Conservation (phyloP, 2,113 vertebrate genomes). For the Chloropsis cyanopogon region DNA sequence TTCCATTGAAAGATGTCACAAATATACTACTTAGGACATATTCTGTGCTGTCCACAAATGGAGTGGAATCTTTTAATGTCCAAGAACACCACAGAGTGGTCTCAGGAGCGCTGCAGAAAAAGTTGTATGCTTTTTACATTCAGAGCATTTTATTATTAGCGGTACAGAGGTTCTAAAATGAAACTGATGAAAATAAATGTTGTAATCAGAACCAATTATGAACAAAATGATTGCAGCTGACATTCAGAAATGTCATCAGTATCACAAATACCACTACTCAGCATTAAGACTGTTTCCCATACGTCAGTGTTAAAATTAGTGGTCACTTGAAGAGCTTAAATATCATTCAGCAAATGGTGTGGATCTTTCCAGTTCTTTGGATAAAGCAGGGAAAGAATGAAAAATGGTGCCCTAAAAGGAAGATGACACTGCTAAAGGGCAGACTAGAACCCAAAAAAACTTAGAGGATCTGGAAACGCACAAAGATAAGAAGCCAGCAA, state of each 20-base stretch:
- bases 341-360: neutral
- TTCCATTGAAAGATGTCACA: slow-evolving; percentile 54
- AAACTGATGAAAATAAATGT: slow-evolving; percentile 31
- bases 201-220: neutral
- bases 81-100: neutral
- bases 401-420: neutral
- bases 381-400: neutral
- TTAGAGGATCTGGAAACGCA: neutral
- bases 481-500: neutral
- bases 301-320: slow-evolving; percentile 17
- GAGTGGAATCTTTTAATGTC: neutral
- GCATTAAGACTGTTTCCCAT: neutral
- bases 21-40: slow-evolving; percentile 39
- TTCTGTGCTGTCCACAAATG: neutral
- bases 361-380: slow-evolving; percentile 16
- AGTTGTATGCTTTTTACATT: neutral
- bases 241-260: neutral
- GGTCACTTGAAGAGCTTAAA: neutral
- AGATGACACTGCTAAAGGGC: neutral
- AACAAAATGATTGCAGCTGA: neutral
- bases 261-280: slow-evolving; percentile 5
- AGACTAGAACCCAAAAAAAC: neutral
- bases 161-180: neutral
- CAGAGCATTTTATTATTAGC: neutral
- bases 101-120: neutral